Base-by-base conservation (phyloP, 1,140 invertebrate genomes). In the Sycobia sp. region DNA sequence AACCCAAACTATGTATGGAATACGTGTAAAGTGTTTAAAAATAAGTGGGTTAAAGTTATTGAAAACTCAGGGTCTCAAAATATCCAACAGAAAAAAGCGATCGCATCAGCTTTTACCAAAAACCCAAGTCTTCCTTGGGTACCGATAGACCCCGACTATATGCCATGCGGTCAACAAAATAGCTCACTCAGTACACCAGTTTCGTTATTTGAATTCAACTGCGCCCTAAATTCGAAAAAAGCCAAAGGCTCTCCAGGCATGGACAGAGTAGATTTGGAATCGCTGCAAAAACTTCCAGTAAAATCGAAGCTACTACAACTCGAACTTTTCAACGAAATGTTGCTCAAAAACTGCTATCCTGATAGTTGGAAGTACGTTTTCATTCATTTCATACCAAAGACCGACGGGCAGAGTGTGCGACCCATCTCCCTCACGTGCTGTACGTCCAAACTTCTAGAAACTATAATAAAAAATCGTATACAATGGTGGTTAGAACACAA, bases 261-360 rank as follows among this genome's bases (percentile, higher is more conserved):
- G 16, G 41, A 46, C n/a, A n/a, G n/a, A n/a, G n/a, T n/a, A n/a
- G 49, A 53, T n/a, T 53, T 27, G 25, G 44, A 47, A 14, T 3
- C 14, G 14, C 22, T 47, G 14, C 44, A 47, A 27, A 47, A 14
- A 27, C 23, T 47, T 13, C 44, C 44, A 5, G n/a, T 27, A 2
- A 47, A 47, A n/a, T 47, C 14, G 5, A 47, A 47, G 14, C 44
- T 47, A 14, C 10, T 47, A 10, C 10, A 27, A 14, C 10, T 47
- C 3, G 44, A 47, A 5, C 25, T 47, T 11, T 47, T 27, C 14
- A 27, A 47, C 27, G n/a, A 18, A 9, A 44, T 44, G 41, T 44
- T 8, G 4, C 8, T 7, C 2, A 1, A 18, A 20, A 44, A 27
- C n/a, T 3, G 2, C n/a, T 47, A 13, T n/a, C 25, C 44, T 47